Conservation (phyloP, 1,140 invertebrate species). For the Calephelis nemesis region DNA sequence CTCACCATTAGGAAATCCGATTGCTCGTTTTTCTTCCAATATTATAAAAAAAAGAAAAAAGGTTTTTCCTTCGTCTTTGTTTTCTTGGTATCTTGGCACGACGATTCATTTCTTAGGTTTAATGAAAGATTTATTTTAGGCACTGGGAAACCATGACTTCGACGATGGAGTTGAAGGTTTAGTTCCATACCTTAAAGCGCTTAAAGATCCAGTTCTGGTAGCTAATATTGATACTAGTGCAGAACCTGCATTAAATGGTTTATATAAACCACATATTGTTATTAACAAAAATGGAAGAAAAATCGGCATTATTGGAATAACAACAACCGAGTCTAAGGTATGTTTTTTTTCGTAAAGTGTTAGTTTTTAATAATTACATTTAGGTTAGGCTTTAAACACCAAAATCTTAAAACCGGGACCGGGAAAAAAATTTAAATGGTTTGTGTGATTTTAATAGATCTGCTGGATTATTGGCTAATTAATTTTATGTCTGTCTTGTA, state of each 20-base stretch:
- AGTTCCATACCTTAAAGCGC: slow-evolving; percentile 84
- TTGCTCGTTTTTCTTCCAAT: too few relatives aligned
- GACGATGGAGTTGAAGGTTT: slow-evolving; percentile 87
- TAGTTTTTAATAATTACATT: too few relatives aligned
- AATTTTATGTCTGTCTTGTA: too few relatives aligned
- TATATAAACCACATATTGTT: slow-evolving; percentile 82
- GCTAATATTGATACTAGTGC: slow-evolving; percentile 87
- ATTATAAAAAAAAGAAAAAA: too few relatives aligned
- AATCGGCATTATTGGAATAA: slow-evolving; percentile 91
- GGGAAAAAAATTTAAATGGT: too few relatives aligned
- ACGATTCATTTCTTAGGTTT: not conserved
- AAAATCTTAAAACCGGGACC: too few relatives aligned
- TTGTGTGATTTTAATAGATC: too few relatives aligned
- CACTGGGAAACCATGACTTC: slow-evolving; percentile 94
- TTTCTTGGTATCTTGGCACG: too few relatives aligned
- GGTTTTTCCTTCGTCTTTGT: too few relatives aligned
- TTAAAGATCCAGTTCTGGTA: slow-evolving; percentile 85
- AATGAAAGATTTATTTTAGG: slow-evolving; percentile 73
- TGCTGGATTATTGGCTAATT: too few relatives aligned
- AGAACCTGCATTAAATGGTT: slow-evolving; percentile 83
- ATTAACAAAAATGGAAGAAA: slow-evolving; percentile 81
- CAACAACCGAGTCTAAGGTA: slow-evolving; percentile 76
- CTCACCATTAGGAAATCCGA: too few relatives aligned
- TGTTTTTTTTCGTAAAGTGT: not conserved
- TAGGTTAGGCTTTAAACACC: too few relatives aligned